Conservation (phyloP, 2,888 invertebrate genomes). For the Pachydiplax longipennis region DNA sequence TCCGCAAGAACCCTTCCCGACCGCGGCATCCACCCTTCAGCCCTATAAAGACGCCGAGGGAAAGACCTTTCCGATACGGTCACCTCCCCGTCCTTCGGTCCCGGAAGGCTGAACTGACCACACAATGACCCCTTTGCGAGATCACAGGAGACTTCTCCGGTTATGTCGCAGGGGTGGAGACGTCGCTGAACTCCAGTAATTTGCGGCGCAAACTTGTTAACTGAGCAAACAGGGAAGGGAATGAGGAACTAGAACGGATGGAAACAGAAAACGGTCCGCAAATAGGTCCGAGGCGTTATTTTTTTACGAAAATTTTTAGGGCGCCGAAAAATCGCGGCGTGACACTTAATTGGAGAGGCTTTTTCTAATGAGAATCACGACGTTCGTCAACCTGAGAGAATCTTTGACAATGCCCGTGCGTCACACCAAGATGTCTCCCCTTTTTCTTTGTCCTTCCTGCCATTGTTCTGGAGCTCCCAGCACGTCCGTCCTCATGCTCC, state of each 20-base stretch:
- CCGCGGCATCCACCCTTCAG: not conserved
- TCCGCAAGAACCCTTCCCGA: constrained; percentile 24
- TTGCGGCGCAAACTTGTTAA: constrained; percentile 6
- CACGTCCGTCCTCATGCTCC: constrained; percentile 36
- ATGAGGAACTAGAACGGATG: no score
- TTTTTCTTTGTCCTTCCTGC: constrained; percentile 24
- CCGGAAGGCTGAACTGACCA: constrained; percentile 6
- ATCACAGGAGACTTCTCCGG: constrained; percentile 4
- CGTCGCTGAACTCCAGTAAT: not conserved
- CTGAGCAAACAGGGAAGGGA: not conserved
- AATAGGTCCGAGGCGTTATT: not conserved
- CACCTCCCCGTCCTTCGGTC: not conserved
- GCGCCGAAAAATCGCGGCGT: not conserved
- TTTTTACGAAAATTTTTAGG: not conserved
- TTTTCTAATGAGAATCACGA: not conserved
- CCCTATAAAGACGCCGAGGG: not conserved
- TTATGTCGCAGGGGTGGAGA: not conserved
- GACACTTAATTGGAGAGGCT: not conserved
- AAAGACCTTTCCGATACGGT: not conserved
- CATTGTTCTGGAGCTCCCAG: constrained; percentile 28
- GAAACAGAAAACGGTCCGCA: not conserved
- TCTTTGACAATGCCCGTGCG: not conserved
- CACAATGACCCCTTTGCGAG: constrained; percentile 7
- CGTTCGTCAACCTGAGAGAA: not conserved
- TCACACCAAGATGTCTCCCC: not conserved